A percentile compares a stretch with the other conserved stretches of the same genome.
Evolutionary conservation across 2,888 invertebrate genomes (phyloP).

Genomic region (Phragmatobia fuliginosa): DNA sequence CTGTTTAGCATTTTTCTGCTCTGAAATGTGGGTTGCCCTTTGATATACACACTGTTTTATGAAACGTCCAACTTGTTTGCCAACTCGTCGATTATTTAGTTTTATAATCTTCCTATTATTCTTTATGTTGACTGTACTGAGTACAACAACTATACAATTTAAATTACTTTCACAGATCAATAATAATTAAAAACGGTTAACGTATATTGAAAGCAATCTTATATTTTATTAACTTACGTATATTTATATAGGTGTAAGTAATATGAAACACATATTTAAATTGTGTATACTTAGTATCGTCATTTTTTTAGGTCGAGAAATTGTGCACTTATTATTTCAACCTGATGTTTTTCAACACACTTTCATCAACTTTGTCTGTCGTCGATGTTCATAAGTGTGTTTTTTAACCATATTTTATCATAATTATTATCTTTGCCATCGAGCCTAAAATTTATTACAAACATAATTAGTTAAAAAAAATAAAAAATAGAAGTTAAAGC

Average conservation of each 20-base stretch:
- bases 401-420: too few species aligned
- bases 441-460: too few species aligned
- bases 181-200: not conserved
- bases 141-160: not conserved
- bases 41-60: not conserved
- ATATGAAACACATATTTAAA: not conserved
- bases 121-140: not conserved
- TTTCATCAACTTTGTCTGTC: too few species aligned
- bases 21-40: slow-evolving; percentile 18
- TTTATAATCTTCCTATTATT: not conserved
- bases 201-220: not conserved
- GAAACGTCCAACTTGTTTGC: not conserved
- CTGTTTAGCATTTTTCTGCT: slow-evolving; percentile 47
- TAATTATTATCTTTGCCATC: too few species aligned
- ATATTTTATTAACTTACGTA: not conserved
- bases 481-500: too few species aligned
- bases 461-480: too few species aligned
- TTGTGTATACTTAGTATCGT: not conserved
- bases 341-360: too few species aligned
- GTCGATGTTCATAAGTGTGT: too few species aligned
- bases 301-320: not conserved
- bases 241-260: not conserved
- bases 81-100: not conserved
- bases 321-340: too few species aligned
- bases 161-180: not conserved